Conservation (phyloP, 1,140 invertebrate species). For the Drosophila navojoa region DNA sequence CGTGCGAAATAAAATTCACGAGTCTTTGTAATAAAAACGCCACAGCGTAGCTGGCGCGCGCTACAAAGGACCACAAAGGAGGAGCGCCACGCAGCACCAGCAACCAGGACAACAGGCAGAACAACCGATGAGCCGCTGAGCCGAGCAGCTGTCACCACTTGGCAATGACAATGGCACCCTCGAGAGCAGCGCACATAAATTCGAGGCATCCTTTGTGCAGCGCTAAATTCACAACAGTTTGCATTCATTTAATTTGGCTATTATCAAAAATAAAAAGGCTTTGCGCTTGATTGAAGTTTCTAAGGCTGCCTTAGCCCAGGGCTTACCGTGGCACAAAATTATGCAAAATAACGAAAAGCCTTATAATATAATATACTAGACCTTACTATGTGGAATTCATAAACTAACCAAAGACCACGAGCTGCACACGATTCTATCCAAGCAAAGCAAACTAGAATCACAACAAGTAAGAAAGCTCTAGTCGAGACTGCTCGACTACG, state of each 20-base stretch:
- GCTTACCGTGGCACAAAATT: constrained; percentile 63
- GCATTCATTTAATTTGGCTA: constrained; percentile 80
- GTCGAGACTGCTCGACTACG: no score
- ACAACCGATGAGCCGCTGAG: constrained; percentile 1
- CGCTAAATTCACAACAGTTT: constrained; percentile 67
- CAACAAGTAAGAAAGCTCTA: no score
- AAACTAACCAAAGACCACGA: neutral
- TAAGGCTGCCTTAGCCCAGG: constrained; percentile 10
- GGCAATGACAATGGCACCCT: constrained; percentile 76
- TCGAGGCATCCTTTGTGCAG: constrained; percentile 70
- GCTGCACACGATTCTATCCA: neutral
- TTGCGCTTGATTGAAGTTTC: constrained; percentile 74
- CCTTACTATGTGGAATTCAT: neutral
- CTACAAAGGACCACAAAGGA: constrained; percentile 58
- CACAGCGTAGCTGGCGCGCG: constrained; percentile 49
- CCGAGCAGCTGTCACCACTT: constrained; percentile 68
- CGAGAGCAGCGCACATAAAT: constrained; percentile 65
- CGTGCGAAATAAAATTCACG: constrained; percentile 78
- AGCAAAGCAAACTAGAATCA: no score
- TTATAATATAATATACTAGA: neutral
- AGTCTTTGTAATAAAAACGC: constrained; percentile 78
- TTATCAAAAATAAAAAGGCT: constrained; percentile 79
- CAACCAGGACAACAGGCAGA: constrained; percentile 1
- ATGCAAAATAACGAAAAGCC: constrained; percentile 44
- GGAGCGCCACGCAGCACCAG: constrained; percentile 34